Conservation (phyloP, 2,888 invertebrate species). For the Hoplodrina blanda region DNA sequence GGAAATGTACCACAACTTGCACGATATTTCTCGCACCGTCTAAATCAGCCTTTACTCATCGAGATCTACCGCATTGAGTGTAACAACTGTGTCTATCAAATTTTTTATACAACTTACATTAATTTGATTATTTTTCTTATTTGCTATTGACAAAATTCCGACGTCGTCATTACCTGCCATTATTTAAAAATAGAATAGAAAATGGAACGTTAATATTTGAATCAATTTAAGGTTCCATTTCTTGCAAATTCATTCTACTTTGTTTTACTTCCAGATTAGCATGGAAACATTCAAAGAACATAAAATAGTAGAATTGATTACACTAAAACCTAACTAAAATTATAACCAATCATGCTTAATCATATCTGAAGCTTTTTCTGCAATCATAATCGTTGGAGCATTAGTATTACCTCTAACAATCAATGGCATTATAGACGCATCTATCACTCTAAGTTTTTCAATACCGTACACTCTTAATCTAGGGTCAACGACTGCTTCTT, state of each 20-base stretch:
- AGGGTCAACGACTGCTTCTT: conserved; percentile 92
- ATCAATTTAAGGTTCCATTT: background rate
- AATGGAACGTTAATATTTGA: too few species aligned
- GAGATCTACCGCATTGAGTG: too few species aligned
- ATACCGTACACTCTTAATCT: conserved; percentile 92
- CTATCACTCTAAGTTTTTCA: conserved; percentile 91
- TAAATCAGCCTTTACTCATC: too few species aligned
- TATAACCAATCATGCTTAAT: conserved; percentile 91
- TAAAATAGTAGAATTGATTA: background rate
- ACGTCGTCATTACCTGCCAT: too few species aligned
- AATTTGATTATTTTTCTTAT: too few species aligned
- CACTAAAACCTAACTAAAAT: background rate
- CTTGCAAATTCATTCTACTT: background rate
- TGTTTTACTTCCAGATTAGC: conserved; percentile 4
- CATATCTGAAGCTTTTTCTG: conserved; percentile 95
- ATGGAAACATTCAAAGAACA: conserved; percentile 13
- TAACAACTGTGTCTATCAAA: too few species aligned
- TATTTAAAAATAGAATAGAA: too few species aligned
- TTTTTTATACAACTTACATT: too few species aligned
- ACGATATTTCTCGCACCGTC: too few species aligned
- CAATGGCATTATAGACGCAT: conserved; percentile 92
- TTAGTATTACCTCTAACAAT: conserved; percentile 94
- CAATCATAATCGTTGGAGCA: conserved; percentile 96
- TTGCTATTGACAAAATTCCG: too few species aligned
- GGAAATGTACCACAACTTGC: too few species aligned